Conservation (phyloP, 2,113 vertebrate species). For the Thomomys bottae region DNA sequence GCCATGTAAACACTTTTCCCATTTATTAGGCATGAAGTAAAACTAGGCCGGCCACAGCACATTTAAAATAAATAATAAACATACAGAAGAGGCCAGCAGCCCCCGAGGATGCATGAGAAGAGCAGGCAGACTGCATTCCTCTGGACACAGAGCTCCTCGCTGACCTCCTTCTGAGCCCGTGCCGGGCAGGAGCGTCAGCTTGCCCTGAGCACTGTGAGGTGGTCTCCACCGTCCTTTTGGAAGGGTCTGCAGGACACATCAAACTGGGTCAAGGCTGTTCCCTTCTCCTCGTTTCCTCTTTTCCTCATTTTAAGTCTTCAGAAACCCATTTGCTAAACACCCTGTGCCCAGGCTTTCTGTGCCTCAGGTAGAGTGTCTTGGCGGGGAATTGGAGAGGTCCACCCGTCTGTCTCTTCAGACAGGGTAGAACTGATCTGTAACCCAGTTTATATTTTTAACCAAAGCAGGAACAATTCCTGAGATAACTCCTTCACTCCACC, state of each 20-base stretch:
- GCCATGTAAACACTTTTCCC: constrained; percentile 62
- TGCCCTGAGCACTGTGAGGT: background rate
- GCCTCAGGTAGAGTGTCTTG: background rate
- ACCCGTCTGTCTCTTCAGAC: background rate
- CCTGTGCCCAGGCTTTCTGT: background rate
- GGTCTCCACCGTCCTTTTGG: background rate
- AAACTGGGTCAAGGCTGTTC: background rate
- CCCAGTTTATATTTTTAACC: background rate
- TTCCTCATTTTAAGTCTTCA: background rate
- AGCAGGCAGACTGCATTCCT: background rate
- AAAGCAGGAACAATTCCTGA: background rate
- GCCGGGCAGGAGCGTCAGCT: background rate
- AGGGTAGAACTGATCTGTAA: background rate
- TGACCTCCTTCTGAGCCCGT: background rate
- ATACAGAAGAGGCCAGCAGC: background rate
- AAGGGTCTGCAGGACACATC: background rate
- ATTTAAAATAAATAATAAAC: constrained; percentile 52
- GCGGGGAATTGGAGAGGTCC: background rate
- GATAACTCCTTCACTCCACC: background rate
- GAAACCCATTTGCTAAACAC: background rate
- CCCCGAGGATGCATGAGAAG: background rate
- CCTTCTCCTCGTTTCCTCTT: background rate
- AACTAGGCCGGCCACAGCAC: constrained; percentile 37
- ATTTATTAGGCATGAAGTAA: constrained; percentile 69
- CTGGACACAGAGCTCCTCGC: background rate